Conservation (phyloP, 2,113 vertebrate genomes). For the Austrofundulus limnaeus region DNA sequence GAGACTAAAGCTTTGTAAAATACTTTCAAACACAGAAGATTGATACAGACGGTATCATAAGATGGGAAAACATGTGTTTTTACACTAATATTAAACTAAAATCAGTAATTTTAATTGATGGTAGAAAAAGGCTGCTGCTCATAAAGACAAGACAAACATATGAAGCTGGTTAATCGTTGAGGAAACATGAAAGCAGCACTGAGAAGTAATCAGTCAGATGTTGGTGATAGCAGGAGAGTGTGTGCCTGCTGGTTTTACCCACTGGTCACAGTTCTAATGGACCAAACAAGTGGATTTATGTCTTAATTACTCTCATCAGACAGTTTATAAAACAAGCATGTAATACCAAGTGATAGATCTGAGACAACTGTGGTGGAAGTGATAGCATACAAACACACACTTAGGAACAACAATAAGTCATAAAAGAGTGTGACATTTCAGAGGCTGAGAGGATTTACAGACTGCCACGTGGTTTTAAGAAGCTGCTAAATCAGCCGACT, state of each 20-base stretch:
- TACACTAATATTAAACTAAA: no score
- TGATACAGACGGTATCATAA: no score
- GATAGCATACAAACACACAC: slow-evolving; percentile 22
- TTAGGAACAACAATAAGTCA: slow-evolving; percentile 7
- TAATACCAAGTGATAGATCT: slow-evolving; percentile 18
- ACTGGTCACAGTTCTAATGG: slow-evolving; percentile 34
- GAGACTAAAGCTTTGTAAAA: no score
- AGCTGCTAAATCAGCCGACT: slow-evolving; percentile 45
- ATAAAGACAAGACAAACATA: no score
- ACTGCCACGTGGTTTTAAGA: slow-evolving; percentile 41
- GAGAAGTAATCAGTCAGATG: no score
- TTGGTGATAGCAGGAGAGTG: background rate
- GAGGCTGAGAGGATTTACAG: slow-evolving; percentile 35
- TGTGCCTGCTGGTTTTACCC: slow-evolving; percentile 19
- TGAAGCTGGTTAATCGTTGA: no score
- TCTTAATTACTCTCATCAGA: slow-evolving; percentile 15
- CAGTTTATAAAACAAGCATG: slow-evolving; percentile 26
- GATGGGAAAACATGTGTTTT: no score
- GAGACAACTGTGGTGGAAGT: slow-evolving; percentile 4
- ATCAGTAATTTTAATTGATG: no score
- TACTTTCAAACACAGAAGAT: no score
- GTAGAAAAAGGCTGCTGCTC: no score
- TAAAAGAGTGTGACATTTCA: slow-evolving; percentile 52
- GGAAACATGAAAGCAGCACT: no score
- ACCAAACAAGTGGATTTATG: slow-evolving; percentile 38